Conservation (phyloP, 2,113 vertebrate species). For the Clarias gariepinus region DNA sequence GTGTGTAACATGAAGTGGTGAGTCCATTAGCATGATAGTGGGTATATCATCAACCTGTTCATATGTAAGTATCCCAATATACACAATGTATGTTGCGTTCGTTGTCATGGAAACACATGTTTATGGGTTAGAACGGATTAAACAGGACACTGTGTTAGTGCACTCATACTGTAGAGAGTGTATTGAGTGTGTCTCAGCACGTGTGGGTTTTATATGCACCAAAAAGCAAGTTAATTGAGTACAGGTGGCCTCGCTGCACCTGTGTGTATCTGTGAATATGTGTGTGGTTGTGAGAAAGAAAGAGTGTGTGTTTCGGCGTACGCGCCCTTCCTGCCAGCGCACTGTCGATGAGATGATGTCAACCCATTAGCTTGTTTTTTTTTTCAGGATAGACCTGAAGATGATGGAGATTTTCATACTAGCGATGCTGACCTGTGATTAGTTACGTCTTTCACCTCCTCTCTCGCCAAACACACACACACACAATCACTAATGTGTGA, state of each 20-base stretch:
- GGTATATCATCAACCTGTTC: background rate
- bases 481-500: slow-evolving; percentile 6
- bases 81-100: background rate
- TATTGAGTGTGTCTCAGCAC: background rate
- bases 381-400: slow-evolving; percentile 45
- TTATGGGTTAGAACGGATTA: background rate
- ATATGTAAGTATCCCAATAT: background rate
- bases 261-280: slow-evolving; percentile 3
- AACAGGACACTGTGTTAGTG: slow-evolving; percentile 26
- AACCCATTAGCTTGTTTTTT: slow-evolving; percentile 38
- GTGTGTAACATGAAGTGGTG: background rate
- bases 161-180: slow-evolving; percentile 10
- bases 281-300: background rate
- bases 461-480: background rate
- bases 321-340: background rate
- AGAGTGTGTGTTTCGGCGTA: background rate
- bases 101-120: background rate
- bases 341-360: slow-evolving; percentile 4
- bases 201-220: background rate
- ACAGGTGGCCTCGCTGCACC: slow-evolving; percentile 6
- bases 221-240: slow-evolving; percentile 21
- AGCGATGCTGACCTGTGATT: slow-evolving; percentile 5
- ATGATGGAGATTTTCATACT: slow-evolving; percentile 47
- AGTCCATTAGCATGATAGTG: background rate
- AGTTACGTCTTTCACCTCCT: background rate